Percentiles rank a stretch among this genome's conserved stretches.
Evolutionary conservation across 2,888 invertebrate species (phyloP).

Genomic region (Diarsia rubi): DNA sequence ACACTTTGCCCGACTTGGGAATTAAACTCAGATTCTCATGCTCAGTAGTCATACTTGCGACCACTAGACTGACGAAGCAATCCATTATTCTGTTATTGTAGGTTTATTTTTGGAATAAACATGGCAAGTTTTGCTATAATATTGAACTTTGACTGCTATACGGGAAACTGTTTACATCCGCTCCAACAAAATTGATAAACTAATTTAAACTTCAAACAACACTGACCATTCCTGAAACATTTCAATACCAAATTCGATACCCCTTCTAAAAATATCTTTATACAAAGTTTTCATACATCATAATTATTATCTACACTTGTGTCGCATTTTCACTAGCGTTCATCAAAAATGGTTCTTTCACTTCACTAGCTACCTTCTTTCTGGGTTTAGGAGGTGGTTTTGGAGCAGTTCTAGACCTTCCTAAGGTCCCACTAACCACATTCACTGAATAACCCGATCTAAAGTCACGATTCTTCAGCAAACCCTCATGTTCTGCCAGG

Average conservation of each 20-base stretch:
- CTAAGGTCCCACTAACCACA: constrained; percentile 80
- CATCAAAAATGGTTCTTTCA: constrained; percentile 94
- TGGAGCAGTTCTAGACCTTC: constrained; percentile 91
- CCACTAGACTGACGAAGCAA: too few species aligned
- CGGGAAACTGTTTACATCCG: constrained; percentile 10
- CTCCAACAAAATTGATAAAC: constrained; percentile 16
- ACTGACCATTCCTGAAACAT: background rate
- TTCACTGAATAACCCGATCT: constrained; percentile 82
- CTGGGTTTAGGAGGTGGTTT: constrained; percentile 95
- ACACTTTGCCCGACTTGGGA: too few species aligned
- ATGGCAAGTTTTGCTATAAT: background rate
- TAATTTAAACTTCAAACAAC: constrained; percentile 40
- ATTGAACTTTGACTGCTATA: constrained; percentile 6
- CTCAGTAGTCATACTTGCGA: too few species aligned
- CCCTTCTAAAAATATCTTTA: constrained; percentile 29
- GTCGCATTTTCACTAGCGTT: constrained; percentile 96
- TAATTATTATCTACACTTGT: constrained; percentile 92
- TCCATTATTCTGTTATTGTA: background rate
- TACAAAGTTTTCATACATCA: constrained; percentile 33
- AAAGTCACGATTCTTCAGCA: constrained; percentile 78
- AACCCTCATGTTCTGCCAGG: constrained; percentile 81
- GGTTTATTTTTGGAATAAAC: background rate
- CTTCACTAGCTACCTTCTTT: constrained; percentile 92
- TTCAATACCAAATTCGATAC: constrained; percentile 43
- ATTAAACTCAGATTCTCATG: too few species aligned